Evolutionary conservation across 2,113 vertebrate genomes (phyloP), one percentile per base, ranked within the genome.

Genomic region (Galbula dea): DNA sequence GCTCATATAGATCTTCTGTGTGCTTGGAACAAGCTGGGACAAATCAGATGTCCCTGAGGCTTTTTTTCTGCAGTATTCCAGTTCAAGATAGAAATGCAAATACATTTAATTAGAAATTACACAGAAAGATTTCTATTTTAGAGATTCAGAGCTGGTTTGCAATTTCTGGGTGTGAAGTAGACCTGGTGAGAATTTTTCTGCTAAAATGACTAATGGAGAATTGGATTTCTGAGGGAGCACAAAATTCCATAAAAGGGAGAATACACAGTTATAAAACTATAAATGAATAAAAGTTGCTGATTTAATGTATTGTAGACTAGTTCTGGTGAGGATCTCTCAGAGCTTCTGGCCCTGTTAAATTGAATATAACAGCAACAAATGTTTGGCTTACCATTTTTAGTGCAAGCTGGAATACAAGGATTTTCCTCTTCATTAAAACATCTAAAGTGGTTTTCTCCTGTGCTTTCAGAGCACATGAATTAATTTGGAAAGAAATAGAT

Each of bases 31-130:
- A 85, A 90, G 24, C 20, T 74, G 46, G 57, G 71, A 66, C 74
- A 89, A 45, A 93, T 92, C 49, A 76, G 58, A 45, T 62, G 8
- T 58, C 58, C 48, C 71, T 0, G 1, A 51, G 63, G 58, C 46
- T 65, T 92, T 90, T 89, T 87, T 89, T 30, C 43, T 85, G 14
- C 49, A 24, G 12, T 61, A 37, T 81, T 87, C 24, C 41, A 73
- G 32, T 76, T 89, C 51, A 79, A 86, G 59, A 81, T 27, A 74
- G 79, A 73, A 92, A 94, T 89, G 67, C 59, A 80, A 93, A 88
- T 65, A 39, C 26, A 59, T 57, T 61, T 87, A 84, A 88, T 86
- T 65, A 90, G 45, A 65, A 90, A 73, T 84, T 76, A 85, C 57
- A 69, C 67, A 78, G 66, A 92, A 92, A 57, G 9, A 9, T 79